Conservation (phyloP, 2,888 invertebrate genomes). For the Morinoia aosen region DNA sequence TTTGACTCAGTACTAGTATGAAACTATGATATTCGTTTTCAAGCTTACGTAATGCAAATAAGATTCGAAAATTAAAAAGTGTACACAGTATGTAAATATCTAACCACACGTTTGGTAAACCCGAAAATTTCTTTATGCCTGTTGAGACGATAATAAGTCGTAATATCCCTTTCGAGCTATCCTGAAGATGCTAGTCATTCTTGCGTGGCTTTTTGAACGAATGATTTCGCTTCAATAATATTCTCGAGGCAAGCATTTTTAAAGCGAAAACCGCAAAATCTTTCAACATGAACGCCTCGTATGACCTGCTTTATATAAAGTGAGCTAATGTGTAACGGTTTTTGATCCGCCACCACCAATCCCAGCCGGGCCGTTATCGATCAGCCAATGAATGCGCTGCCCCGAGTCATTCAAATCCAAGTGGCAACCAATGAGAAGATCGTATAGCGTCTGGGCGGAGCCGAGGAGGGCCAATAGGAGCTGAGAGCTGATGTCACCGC, state of each 20-base stretch:
- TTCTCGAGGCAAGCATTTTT: constrained; percentile 32
- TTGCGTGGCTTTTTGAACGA: constrained; percentile 50
- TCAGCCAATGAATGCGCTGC: constrained; percentile 62
- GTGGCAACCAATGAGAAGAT: constrained; percentile 56
- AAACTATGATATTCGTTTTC: neutral
- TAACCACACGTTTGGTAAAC: neutral
- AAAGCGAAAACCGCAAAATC: constrained; percentile 29
- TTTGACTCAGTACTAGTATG: neutral
- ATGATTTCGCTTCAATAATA: constrained; percentile 48
- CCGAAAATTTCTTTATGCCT: neutral
- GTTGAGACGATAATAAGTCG: neutral
- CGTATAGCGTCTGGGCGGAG: constrained; percentile 60
- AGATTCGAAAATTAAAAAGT: neutral
- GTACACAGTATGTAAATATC: neutral
- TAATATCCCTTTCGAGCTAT: neutral
- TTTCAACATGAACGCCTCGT: constrained; percentile 39
- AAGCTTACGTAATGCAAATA: neutral
- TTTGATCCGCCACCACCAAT: constrained; percentile 58
- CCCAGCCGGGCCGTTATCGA: constrained; percentile 57
- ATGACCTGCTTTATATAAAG: constrained; percentile 49
- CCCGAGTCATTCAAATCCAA: constrained; percentile 60
- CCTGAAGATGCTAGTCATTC: neutral
- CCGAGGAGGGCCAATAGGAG: constrained; percentile 59
- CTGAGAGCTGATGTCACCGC: constrained; percentile 42
- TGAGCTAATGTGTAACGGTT: constrained; percentile 50